Base-by-base conservation (phyloP, 2,888 invertebrate species). In the Ophion ventricosus region DNA sequence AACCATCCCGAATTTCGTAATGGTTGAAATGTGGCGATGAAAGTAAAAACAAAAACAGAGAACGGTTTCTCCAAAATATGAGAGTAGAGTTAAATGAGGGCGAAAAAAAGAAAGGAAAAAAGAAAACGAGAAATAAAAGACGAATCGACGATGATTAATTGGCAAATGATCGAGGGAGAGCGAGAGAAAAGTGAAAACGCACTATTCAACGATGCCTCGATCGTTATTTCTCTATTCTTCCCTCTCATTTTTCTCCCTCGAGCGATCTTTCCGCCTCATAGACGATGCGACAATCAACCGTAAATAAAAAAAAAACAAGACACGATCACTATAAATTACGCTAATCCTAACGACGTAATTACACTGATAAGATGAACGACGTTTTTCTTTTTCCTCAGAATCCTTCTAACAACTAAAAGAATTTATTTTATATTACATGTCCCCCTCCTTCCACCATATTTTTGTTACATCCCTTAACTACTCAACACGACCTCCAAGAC, bases 271-370 rank as follows among this genome's bases (percentile, higher is more conserved):
- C 35, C 4, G 35, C 35, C 7, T 63, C 7, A 43, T 49, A n/a
- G 11, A 40, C 7, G 25, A 67, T 67, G 20, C 66, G 25, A 56
- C 56, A 23, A 66, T 40, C 8, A 43, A 66, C 8, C 23, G 35
- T 17, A 14, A 43, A 66, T 14, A 23, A 43, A 66, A 66, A 66
- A 66, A 66, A 66, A 11, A 64, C 17, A 56, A 75, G 20, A 88
- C 82, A 85, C 83, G 81, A 83, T 83, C 83, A 87, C 86, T 86
- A 90, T 87, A 86, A 90, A 86, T 89, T 85, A 90, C 87, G 85
- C 87, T 89, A 89, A 77, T 67, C 57, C 83, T 88, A 87, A 40
- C 49, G 59, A 85, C 43, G 61, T 74, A 84, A 83, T 88, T 87
- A 88, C 82, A 85, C 82, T 85, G 78, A 86, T 87, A 87, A 85